Percentiles rank a stretch among this genome's conserved stretches.
Conservation (phyloP, 1,140 invertebrate species). For the Alviniconcha marisindica region DNA sequence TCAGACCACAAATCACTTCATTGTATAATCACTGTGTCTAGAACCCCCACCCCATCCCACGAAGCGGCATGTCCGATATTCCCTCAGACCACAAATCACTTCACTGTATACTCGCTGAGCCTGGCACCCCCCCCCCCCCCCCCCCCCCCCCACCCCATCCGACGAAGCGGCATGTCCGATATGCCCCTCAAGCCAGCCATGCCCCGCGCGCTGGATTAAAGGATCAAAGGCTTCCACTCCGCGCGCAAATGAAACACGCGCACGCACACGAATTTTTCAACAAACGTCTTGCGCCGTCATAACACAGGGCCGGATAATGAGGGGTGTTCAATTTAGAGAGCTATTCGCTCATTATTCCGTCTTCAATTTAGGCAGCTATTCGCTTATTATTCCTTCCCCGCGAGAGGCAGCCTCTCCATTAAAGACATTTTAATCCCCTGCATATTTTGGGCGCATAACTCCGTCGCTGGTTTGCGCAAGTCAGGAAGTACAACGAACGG, state of each 20-base stretch:
- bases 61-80: too few relatives aligned
- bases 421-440: constrained; percentile 35
- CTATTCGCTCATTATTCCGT: not conserved
- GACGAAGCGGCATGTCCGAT: too few relatives aligned
- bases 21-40: too few relatives aligned
- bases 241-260: not conserved
- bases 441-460: constrained; percentile 1
- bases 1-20: too few relatives aligned
- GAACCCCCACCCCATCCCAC: too few relatives aligned
- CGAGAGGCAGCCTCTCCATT: not conserved
- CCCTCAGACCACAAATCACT: too few relatives aligned
- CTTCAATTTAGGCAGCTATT: constrained; percentile 29
- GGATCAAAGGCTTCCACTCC: constrained; percentile 2
- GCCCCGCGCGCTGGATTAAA: too few relatives aligned
- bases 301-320: constrained; percentile 2
- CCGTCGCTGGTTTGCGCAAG: not conserved
- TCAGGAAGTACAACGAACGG: constrained; percentile 33
- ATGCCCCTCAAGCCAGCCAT: too few relatives aligned
- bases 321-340: not conserved
- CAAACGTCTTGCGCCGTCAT: not conserved
- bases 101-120: not conserved
- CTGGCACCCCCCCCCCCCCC: constrained; percentile 8
- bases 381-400: constrained; percentile 26
- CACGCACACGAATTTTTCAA: not conserved
- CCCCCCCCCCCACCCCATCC: not conserved